Evolutionary conservation across 2,888 invertebrate species (phyloP), one percentile per base, ranked within the genome.

Genomic region (Camponotus fellah): DNA sequence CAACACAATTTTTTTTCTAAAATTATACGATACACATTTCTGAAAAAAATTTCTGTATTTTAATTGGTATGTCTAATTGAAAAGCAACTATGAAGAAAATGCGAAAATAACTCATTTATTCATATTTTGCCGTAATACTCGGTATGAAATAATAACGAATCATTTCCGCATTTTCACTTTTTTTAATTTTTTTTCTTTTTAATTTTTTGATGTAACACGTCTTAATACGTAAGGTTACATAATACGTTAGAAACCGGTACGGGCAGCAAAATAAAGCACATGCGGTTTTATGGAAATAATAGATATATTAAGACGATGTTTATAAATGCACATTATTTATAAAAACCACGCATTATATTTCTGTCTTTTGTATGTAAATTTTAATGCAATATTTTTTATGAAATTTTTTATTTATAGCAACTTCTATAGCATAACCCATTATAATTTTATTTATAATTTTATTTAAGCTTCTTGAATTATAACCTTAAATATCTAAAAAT

Each of bases 61-160:
- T n/a, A n/a, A 77, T 32, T 1, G 32, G 26, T 43, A 43, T 14
- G 8, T 68, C 4, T 43, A 68, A 10, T n/a, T 32, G 69, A 32
- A 40, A n/a, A 43, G 9, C 21, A 58, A 60, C 60, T 71, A 26
- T 17, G 12, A 58, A 34, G n/a, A 21, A 26, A 75, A 56, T 32
- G 49, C 5, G 21, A 68, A 76, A 69, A 76, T 17, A 8, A 71
- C 37, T 32, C 12, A 34, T 46, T n/a, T n/a, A n/a, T n/a, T n/a
- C n/a, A n/a, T 69, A 79, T 46, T 66, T 80, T 60, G 17, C n/a
- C 8, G 14, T 21, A 21, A 6, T 69, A 43, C 34, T 21, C 37
- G 37, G 46, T 12, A 21, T 58, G 21, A 71, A 71, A 46, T 60
- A 80, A 43, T 69, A 79, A 79, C 2, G 34, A 79, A 46, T 71